Percentiles rank a stretch among this genome's conserved stretches.
These are phyloP conservation scores for Alsophila aescularia DNA, from an alignment of 2,888 invertebrate genomes.

Conservation along the genomic window DNA sequence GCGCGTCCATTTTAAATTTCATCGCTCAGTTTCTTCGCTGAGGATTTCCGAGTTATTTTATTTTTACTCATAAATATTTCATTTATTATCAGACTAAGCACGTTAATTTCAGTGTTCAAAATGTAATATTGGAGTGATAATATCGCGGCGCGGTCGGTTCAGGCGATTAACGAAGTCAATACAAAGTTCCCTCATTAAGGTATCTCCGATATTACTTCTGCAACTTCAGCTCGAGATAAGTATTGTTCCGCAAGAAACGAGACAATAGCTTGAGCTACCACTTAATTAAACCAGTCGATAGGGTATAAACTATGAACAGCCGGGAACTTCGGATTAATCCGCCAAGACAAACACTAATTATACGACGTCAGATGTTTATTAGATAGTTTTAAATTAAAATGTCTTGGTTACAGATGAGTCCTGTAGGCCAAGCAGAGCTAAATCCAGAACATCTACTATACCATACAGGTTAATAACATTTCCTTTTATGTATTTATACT, in stretches of 20 bases:
- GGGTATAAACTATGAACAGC: slow-evolving; percentile 61
- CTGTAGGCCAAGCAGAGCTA: slow-evolving; percentile 84
- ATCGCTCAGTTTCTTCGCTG: slow-evolving; percentile 45
- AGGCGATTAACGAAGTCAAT: slow-evolving; percentile 80
- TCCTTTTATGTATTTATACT: slow-evolving; percentile 38
- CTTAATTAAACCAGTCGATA: slow-evolving; percentile 78
- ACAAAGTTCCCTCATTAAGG: slow-evolving; percentile 83
- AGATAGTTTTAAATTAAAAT: slow-evolving; percentile 35
- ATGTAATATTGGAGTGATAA: slow-evolving; percentile 36
- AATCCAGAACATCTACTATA: slow-evolving; percentile 82
- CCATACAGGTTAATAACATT: slow-evolving; percentile 80
- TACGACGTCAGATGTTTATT: slow-evolving; percentile 25
- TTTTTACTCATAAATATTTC: slow-evolving; percentile 38
- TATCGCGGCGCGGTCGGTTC: slow-evolving; percentile 59
- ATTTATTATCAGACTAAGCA: slow-evolving; percentile 40
- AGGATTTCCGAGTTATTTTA: slow-evolving; percentile 46
- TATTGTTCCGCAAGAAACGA: slow-evolving; percentile 78
- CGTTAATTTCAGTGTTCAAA: slow-evolving; percentile 27
- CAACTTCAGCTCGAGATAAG: slow-evolving; percentile 78
- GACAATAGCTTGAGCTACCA: slow-evolving; percentile 79
- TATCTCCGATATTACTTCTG: slow-evolving; percentile 81
- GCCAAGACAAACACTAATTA: slow-evolving; percentile 57
- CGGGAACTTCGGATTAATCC: slow-evolving; percentile 65
- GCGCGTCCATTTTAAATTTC: slow-evolving; percentile 72
- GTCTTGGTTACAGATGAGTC: slow-evolving; percentile 81